Base-by-base conservation (phyloP, 2,888 invertebrate genomes). In the Brachynemurus nebulosus region DNA sequence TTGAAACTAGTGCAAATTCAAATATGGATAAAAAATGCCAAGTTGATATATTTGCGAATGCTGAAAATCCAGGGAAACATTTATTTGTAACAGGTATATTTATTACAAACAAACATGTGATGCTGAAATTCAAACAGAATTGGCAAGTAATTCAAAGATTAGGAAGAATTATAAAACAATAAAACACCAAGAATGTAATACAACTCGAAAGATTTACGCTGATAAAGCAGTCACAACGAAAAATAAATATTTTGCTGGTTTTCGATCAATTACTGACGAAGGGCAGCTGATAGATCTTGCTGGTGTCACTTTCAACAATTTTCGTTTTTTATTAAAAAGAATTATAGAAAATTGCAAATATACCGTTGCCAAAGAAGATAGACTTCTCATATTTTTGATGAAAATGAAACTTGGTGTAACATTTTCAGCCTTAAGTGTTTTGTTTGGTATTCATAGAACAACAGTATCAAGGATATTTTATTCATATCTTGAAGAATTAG, bases 401-500 rank as follows among this genome's bases (percentile, higher is more conserved):
- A 51, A 50, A 48, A 46, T 51, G 12, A 49, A 45, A 45, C 46
- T 44, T 16, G 49, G 47, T 2, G 16, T 51, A 37, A 48, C 50
- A 37, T 47, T 50, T 40, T 42, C 49, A 37, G 50, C 50, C 12
- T 12, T 50, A 1, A 36, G 48, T 38, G 48, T 46, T 8, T 21
- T 50, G n/a, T 51, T 51, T 19, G 27, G 35, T 34, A 33, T 51
- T 1, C 51, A 54, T 33, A 20, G 51, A 34, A 50, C 48, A 14
- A 51, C 50, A 16, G 30, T 47, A 20, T 52, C 51, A 16, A 47
- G 44, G 46, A 48, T 52, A 38, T 54, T 52, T 45, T 25, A 25
- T 27, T 23, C 30, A 21, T 44, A 12, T 3, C 17, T 42, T 9
- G 16, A 19, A 25, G 18, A 41, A 35, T 7, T 45, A 4, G 20